These are phyloP conservation scores for Acanthiza pusilla DNA, from an alignment of 2,797 vertebrate genomes.

Conservation along the genomic window DNA sequence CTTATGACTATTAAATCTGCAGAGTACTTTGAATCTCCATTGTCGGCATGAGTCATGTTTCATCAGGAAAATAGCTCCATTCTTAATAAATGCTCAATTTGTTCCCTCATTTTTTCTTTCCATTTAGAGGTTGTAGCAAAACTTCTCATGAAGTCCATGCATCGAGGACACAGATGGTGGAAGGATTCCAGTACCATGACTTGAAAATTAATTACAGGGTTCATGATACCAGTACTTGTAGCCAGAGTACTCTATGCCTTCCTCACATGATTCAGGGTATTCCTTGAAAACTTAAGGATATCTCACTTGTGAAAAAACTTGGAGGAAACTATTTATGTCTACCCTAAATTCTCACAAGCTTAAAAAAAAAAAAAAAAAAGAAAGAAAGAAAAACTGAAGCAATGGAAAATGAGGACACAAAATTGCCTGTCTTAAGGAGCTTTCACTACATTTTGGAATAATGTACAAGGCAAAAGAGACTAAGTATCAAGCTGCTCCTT, in stretches of 20 bases:
- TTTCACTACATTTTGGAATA: not conserved
- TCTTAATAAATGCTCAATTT: slow-evolving; percentile 27
- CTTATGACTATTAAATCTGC: slow-evolving; percentile 33
- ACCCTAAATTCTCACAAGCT: not conserved
- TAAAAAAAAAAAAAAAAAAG: not conserved
- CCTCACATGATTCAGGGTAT: not conserved
- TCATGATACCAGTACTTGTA: not conserved
- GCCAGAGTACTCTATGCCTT: not conserved
- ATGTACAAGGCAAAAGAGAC: not conserved
- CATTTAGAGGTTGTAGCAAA: not conserved
- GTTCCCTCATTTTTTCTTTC: slow-evolving; percentile 8
- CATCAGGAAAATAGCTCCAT: slow-evolving; percentile 26
- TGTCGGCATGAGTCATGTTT: slow-evolving; percentile 38
- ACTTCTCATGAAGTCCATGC: not conserved
- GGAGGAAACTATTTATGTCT: not conserved
- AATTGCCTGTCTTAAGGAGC: not conserved
- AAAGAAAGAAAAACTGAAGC: not conserved
- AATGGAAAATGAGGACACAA: not conserved
- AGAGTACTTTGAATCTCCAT: slow-evolving; percentile 11
- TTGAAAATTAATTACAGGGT: not conserved
- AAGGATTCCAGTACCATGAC: not conserved
- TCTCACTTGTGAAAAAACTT: not conserved
- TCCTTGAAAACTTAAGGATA: not conserved
- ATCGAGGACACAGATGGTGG: not conserved
- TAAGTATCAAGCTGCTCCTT: not conserved